A percentile compares a stretch with the other conserved stretches of the same genome.
phyloP scores from a whole-genome alignment of 2,113 vertebrate species.

The Amblyornis subalaris region DNA sequence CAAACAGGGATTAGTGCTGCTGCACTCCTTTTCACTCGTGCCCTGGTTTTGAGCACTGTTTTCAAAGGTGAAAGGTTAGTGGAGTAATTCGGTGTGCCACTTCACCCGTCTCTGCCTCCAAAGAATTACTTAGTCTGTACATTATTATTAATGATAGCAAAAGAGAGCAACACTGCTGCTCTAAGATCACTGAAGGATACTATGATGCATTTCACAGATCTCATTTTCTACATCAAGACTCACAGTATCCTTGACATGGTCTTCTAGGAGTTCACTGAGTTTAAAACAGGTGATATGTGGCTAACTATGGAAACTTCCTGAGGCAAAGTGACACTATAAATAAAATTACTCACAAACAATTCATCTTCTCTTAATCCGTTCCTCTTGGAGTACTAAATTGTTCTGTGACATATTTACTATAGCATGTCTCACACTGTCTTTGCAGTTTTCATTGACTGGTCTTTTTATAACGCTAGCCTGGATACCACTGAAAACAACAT shows the following conservation, averaged over 20 bases:
- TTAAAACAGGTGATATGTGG: conserved; percentile 5
- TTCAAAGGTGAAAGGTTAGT: not conserved
- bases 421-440: not conserved
- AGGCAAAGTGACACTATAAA: conserved; percentile 16
- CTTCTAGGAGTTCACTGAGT: conserved; percentile 7
- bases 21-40: not conserved
- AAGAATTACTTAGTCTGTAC: not conserved
- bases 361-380: conserved; percentile 7
- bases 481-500: not conserved
- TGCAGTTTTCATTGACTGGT: not conserved
- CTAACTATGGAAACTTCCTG: not conserved
- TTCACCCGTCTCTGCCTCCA: conserved; percentile 18
- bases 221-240: conserved; percentile 2
- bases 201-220: not conserved
- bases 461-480: not conserved
- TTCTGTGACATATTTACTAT: not conserved
- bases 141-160: not conserved
- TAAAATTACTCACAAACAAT: conserved; percentile 29
- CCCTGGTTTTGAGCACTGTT: not conserved
- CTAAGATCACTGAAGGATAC: not conserved
- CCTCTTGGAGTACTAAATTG: not conserved
- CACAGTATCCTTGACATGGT: not conserved
- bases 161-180: not conserved
- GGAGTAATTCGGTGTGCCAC: not conserved
- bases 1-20: conserved; percentile 40